Base-by-base conservation (phyloP, 2,888 invertebrate species). In the Callosobruchus maculatus region DNA sequence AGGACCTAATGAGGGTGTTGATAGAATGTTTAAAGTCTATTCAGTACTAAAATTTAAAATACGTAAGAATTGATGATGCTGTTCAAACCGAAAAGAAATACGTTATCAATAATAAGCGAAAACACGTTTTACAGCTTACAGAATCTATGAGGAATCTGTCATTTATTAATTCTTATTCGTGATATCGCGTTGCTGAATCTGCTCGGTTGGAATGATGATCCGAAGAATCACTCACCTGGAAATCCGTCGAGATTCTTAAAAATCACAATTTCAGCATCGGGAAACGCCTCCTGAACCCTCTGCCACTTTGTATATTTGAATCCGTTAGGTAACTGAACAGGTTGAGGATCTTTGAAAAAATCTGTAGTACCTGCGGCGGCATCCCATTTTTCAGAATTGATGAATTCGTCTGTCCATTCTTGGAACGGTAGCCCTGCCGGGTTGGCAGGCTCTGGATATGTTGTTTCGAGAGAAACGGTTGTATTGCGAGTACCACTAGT, bases 351-450 rank as follows among this genome's bases (percentile, higher is more conserved):
- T 21, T 77, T 73, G 71, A 77, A 80, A 49, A 68, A n/a, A n/a
- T n/a, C 22, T 18, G 21, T 0, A 4, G 70, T 70, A n/a, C 20
- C 21, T 73, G 26, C n/a, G 69, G n/a, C n/a, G n/a, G n/a, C n/a
- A n/a, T 49, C n/a, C 85, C 85, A 86, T 78, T 83, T 84, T 78
- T 85, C 85, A 0, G 71, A 67, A 76, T 84, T 84, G 9, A 85
- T 66, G 20, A 83, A 83, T n/a, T 77, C 76, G 77, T 86, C 85
- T n/a, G 77, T 74, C 84, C 85, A 86, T 78, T 85, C 85, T 5
- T 77, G 78, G 80, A 85, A 85, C 0, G 82, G 82, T 0, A 83
- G 67, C 0, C 18, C 9, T n/a, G 70, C 18, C 3, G 76, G 70
- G 66, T 76, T 73, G 4, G 70, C 70, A 5, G 72, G 72, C 49